Evolutionary conservation across 2,797 vertebrate species (phyloP).

Genomic region (Leptoclinus maculatus): DNA sequence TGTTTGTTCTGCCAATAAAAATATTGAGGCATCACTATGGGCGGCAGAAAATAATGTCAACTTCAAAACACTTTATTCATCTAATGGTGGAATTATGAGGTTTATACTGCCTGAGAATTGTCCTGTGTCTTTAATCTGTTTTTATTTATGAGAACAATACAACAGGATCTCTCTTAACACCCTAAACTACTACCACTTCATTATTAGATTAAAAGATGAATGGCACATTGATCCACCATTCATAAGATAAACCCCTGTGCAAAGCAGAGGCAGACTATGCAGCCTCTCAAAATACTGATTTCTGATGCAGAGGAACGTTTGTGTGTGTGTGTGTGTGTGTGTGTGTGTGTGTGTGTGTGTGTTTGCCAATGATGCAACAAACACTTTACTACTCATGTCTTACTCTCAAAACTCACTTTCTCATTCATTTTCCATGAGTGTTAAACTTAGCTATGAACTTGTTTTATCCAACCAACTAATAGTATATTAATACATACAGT

Average conservation of each 20-base stretch:
- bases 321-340: slow-evolving; percentile 4
- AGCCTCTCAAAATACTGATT: slow-evolving; percentile 3
- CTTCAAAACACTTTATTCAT: slow-evolving; percentile 10
- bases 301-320: slow-evolving; percentile 1
- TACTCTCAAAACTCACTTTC: slow-evolving; percentile 28
- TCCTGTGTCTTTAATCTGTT: slow-evolving; percentile 5
- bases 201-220: slow-evolving; percentile 26
- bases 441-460: neutral
- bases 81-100: neutral
- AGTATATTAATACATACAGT: neutral
- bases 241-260: neutral
- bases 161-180: neutral
- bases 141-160: slow-evolving; percentile 11
- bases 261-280: slow-evolving; percentile 3
- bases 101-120: slow-evolving; percentile 3
- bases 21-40: slow-evolving; percentile 7
- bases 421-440: neutral
- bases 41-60: slow-evolving; percentile 16
- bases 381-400: slow-evolving; percentile 34
- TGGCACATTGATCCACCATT: neutral
- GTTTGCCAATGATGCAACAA: slow-evolving; percentile 20
- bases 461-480: neutral
- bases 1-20: slow-evolving; percentile 27
- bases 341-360: slow-evolving; percentile 20
- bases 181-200: neutral